Evolutionary conservation across 2,113 vertebrate species (phyloP).

Genomic region (Capreolus pygargus): DNA sequence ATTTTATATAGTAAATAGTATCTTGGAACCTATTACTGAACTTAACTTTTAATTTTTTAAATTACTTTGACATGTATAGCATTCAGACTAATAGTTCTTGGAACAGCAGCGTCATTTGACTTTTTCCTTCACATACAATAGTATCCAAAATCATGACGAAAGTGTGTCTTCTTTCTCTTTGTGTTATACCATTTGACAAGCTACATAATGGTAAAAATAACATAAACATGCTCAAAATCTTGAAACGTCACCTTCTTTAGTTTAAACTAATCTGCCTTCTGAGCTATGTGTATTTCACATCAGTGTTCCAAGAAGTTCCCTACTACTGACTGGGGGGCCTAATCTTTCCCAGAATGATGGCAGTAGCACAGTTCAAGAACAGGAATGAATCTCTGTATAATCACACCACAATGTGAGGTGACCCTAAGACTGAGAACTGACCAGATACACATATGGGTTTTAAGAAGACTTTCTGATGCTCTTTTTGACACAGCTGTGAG

Average conservation of each 20-base stretch:
- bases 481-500: constrained; percentile 87
- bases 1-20: background rate
- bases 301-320: constrained; percentile 69
- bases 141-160: background rate
- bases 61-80: constrained; percentile 14
- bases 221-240: constrained; percentile 41
- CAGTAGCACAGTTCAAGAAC: constrained; percentile 80
- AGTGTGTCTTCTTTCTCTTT: constrained; percentile 23
- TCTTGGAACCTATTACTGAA: constrained; percentile 22
- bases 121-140: constrained; percentile 16
- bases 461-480: constrained; percentile 85
- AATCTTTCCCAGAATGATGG: constrained; percentile 80
- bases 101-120: constrained; percentile 1
- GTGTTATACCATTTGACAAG: background rate
- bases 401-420: constrained; percentile 88
- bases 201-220: background rate
- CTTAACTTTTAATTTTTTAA: background rate
- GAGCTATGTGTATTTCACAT: constrained; percentile 68
- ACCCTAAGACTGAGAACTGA: constrained; percentile 82
- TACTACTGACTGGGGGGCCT: constrained; percentile 73
- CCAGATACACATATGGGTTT: constrained; percentile 85
- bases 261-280: constrained; percentile 69
- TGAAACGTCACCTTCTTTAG: constrained; percentile 36
- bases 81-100: constrained; percentile 35
- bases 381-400: constrained; percentile 84